Percentiles rank a stretch among this genome's conserved stretches.
Conservation (phyloP, 2,797 vertebrate species). For the Paedocypris micromegethes region DNA sequence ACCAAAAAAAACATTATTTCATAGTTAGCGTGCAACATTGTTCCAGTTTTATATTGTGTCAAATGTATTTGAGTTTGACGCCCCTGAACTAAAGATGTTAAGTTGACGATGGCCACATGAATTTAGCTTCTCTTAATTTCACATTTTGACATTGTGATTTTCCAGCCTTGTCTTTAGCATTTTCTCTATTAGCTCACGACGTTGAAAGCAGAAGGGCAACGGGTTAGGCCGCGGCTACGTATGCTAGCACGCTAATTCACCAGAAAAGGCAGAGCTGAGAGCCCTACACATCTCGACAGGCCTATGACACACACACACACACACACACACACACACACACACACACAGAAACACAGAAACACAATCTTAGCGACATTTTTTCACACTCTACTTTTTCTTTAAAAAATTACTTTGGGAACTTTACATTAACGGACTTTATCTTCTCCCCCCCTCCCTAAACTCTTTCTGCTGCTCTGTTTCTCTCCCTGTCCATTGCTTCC, state of each 20-base stretch:
- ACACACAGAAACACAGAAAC: conserved; percentile 30
- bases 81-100: too few relatives aligned
- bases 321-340: conserved; percentile 19
- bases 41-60: too few relatives aligned
- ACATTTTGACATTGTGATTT: too few relatives aligned
- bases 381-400: conserved; percentile 11
- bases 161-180: too few relatives aligned
- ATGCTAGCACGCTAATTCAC: conserved; percentile 15
- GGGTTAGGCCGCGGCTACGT: conserved; percentile 15
- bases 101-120: too few relatives aligned
- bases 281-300: conserved; percentile 1
- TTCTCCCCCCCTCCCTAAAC: conserved; percentile 25
- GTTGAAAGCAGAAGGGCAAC: background rate
- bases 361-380: conserved; percentile 5
- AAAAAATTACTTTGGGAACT: conserved; percentile 18
- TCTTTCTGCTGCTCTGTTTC: conserved; percentile 43
- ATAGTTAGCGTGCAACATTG: too few relatives aligned
- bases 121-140: too few relatives aligned
- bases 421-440: conserved; percentile 38
- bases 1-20: too few relatives aligned
- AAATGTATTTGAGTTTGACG: too few relatives aligned
- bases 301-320: conserved; percentile 14
- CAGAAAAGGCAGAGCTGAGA: conserved; percentile 2
- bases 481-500: conserved; percentile 53
- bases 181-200: too few relatives aligned